Evolutionary conservation across 2,113 vertebrate species (phyloP), one percentile per base, ranked within the genome.

Genomic region (Speoplatyrhinus poulsoni): DNA sequence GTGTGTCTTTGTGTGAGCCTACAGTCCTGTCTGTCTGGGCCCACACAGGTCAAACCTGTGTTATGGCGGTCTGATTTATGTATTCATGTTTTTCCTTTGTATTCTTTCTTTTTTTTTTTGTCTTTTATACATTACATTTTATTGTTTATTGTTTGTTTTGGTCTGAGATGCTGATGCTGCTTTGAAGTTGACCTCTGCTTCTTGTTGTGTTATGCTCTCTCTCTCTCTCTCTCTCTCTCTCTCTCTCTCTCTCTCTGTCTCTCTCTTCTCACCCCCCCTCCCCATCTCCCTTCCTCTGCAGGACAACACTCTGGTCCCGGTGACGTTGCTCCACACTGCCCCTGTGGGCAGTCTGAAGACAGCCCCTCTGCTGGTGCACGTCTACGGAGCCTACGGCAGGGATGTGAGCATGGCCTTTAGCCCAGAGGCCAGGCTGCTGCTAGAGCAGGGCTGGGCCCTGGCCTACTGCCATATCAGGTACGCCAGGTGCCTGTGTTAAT

Each of bases 401-500:
- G 95, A 98, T 70, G 87, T 98, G 73, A 91, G 92, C 88, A 96
- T 98, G 96, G 92, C 88, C 65, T 99, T 98, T 91, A 93, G 93
- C 86, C 93, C 95, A 79, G 96, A 95, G 72, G 95, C 93, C 70
- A 90, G 92, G 79, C 79, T 96, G 64, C 89, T 99, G 85, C 87
- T 97, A 87, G 95, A 99, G 1, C 90, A 94, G 54, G 95, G 94
- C 46, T 99, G 97, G 98, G 94, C 93, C 81, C 90, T 99, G 81
- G 96, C 96, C 46, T 99, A 95, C 85, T 99, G 98, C 85, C 98
- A 99, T 36, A 94, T 99, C 84, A 94, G 98, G 98, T 99, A 91
- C 49, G 0, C 55, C 46, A 13, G 12, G 26, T 26, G 26, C 26
- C 26, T 26, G 26, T 26, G 26, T 26, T 26, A 26, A 26, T 26